A percentile compares a stretch with the other conserved stretches of the same genome.
phyloP scores from a whole-genome alignment of 2,888 invertebrate genomes.

The Scaptomyza polygonia region DNA sequence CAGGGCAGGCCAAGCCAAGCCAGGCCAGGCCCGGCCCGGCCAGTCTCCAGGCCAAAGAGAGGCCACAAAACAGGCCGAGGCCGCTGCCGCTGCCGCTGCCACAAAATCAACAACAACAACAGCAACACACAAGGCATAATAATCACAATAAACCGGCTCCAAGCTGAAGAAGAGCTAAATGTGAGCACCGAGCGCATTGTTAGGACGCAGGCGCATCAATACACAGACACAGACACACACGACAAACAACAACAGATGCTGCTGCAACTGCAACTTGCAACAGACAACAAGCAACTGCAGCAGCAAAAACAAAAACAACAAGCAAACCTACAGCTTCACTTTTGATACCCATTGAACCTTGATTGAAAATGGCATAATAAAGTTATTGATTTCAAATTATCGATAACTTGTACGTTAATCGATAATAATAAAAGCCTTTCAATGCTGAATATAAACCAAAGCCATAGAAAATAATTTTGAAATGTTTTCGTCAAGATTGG shows the following conservation, averaged over 20 bases:
- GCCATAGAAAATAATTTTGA: too few relatives aligned
- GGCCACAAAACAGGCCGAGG: constrained; percentile 53
- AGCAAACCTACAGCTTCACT: constrained; percentile 11
- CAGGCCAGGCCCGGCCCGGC: constrained; percentile 29
- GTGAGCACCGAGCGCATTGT: constrained; percentile 35
- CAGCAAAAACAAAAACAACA: constrained; percentile 5
- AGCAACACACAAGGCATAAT: background rate
- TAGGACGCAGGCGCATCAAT: constrained; percentile 62
- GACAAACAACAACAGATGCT: constrained; percentile 43
- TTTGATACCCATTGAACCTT: background rate
- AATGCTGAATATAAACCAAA: too few relatives aligned
- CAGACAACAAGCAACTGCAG: too few relatives aligned
- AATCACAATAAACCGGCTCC: constrained; percentile 55
- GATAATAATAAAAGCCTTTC: background rate
- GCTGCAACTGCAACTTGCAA: constrained; percentile 46
- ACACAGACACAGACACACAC: constrained; percentile 19
- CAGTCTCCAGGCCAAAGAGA: constrained; percentile 22
- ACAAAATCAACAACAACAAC: constrained; percentile 38
- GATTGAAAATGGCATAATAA: background rate
- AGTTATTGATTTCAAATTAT: background rate
- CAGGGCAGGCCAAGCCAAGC: constrained; percentile 27
- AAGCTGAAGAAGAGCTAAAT: constrained; percentile 28
- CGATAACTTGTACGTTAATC: background rate
- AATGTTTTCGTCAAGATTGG: too few relatives aligned
- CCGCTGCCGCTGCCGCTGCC: constrained; percentile 10